Evolutionary conservation across 2,113 vertebrate species (phyloP), one percentile per base, ranked within the genome.

Genomic region (Phalacrocorax brasilianus): DNA sequence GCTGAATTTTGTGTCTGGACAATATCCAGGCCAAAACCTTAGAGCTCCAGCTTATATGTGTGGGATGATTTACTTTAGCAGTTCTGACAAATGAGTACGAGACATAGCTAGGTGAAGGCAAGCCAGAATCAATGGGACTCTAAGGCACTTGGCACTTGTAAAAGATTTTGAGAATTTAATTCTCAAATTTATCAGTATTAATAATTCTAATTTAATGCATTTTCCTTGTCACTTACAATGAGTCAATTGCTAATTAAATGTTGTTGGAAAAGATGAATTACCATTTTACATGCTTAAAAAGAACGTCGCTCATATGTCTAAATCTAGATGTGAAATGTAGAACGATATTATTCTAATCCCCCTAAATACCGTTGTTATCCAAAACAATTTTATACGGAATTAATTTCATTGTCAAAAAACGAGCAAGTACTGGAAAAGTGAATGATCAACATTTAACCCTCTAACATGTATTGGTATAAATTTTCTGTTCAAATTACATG

Each of bases 111-210:
- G 52, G 53, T 42, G 70, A 93, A 71, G 33, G 66, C 49, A 78
- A 82, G 70, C 56, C 58, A 68, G 91, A 78, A 66, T 42, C 89
- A 82, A 32, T 50, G 62, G 83, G 33, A 56, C 40, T 78, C 47
- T 11, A 33, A 83, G 80, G 80, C 12, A 2, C 28, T 27, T 71
- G 83, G 61, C 75, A 84, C 61, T 85, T 73, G 45, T 61, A 50
- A 92, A 93, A 75, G 58, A 82, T 58, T 82, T 76, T 61, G 62
- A 79, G 42, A 87, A 93, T 92, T 93, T 76, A 75, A 75, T 87
- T 79, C 66, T 87, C 45, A 75, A 82, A 91, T 95, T 87, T 95
- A 87, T 94, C 92, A 91, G 70, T 89, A 96, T 89, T 96, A 96
- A 85, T 95, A 93, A 88, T 92, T 93, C 58, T 91, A 89, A 95